Evolutionary conservation across 2,113 vertebrate species (phyloP).

Genomic region (Tapirus terrestris): DNA sequence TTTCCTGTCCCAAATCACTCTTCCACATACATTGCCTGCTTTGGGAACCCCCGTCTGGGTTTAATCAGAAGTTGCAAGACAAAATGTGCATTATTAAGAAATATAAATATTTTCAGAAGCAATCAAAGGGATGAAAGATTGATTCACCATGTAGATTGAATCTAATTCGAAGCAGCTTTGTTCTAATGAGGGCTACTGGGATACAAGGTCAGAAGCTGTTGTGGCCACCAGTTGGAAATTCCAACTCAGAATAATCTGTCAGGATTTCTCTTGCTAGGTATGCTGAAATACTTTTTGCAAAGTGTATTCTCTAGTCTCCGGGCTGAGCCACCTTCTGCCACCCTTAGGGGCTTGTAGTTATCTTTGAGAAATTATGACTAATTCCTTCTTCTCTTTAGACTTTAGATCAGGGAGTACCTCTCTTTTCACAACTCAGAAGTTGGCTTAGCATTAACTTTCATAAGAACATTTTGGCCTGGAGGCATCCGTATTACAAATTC

Average conservation of each 20-base stretch:
- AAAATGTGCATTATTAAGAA: slow-evolving; percentile 91
- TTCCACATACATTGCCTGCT: slow-evolving; percentile 78
- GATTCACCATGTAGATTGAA: slow-evolving; percentile 88
- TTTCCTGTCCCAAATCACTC: slow-evolving; percentile 83
- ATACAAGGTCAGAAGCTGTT: slow-evolving; percentile 77
- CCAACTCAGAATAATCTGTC: slow-evolving; percentile 71
- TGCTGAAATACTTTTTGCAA: slow-evolving; percentile 19
- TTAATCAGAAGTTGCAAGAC: slow-evolving; percentile 89
- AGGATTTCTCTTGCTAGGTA: slow-evolving; percentile 72
- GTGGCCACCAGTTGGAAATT: slow-evolving; percentile 79
- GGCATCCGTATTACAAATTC: slow-evolving; percentile 61
- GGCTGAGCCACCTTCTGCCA: background rate
- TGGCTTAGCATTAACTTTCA: slow-evolving; percentile 47
- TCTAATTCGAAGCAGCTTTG: slow-evolving; percentile 91
- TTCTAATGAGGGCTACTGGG: slow-evolving; percentile 89
- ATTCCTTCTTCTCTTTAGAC: slow-evolving; percentile 31
- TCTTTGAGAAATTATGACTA: slow-evolving; percentile 71
- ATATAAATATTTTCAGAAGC: slow-evolving; percentile 93
- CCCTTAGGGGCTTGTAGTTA: slow-evolving; percentile 25
- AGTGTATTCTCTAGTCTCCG: background rate
- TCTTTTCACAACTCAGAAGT: background rate
- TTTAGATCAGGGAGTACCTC: slow-evolving; percentile 11
- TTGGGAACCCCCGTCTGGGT: slow-evolving; percentile 84
- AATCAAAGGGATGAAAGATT: slow-evolving; percentile 90
- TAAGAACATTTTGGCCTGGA: slow-evolving; percentile 47